Evolutionary conservation across 2,888 invertebrate species (phyloP), one percentile per base, ranked within the genome.

Genomic region (Meganola albula): DNA sequence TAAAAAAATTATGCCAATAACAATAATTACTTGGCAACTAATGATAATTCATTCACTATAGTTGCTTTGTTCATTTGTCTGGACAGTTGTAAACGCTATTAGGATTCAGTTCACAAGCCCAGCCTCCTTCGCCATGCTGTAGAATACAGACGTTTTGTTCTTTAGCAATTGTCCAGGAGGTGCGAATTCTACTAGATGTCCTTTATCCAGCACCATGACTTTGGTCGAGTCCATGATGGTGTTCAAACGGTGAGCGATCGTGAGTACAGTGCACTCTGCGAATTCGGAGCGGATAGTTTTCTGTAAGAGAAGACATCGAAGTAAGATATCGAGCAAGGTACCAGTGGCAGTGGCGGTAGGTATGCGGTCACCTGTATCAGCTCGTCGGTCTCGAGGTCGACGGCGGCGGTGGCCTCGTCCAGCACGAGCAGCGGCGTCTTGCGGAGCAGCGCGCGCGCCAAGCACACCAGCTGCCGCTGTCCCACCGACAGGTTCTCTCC

Each of bases 401-500:
- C 94, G 44, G 96, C 95, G 27, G 96, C 96, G 16, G 96, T 96
- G 24, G 96, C 96, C 80, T 96, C 95, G 68, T 96, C 96, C 38
- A 96, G 85, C 45, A 96, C 89, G 20, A 96, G 87, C 39, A 96
- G 90, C 76, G 94, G 94, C 4, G 95, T 95, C 83, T 96, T 96
- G 31, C 95, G 88, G 30, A 96, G 87, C 57, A 96, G 80, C 9
- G 96, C 95, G 56, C 96, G 88, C 30, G 94, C 95, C 54, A 96
- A 84, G 59, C 96, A 96, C 47, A 96, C 91, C 37, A 96, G 86
- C 78, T 96, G 96, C n/a, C 96, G 85, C 76, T 96, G 96, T 0
- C 96, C 96, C 47, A 95, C 94, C 29, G 96, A 96, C 53, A 91
- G 84, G 82, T 98, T 98, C 64, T 96, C 96, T 27, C 98, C 98